Base-by-base conservation (phyloP, 2,797 vertebrate genomes). In the Gastrophryne carolinensis region DNA sequence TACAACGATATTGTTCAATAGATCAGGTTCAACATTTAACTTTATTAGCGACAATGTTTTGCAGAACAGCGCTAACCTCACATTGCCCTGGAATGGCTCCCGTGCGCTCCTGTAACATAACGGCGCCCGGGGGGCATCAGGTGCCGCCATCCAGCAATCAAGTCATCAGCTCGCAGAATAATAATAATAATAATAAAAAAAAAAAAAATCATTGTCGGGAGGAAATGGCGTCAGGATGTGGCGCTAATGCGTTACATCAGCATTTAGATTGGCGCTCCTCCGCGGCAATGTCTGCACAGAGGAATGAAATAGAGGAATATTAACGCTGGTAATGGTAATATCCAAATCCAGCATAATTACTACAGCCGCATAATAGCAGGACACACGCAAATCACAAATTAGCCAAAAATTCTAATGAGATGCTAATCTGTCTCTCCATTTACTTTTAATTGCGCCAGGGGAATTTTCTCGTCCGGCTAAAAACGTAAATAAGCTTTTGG, bases 391-490 rank as follows among this genome's bases (percentile, higher is more conserved):
- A 29, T 8, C 19, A 29, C 62, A 64, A 41, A 64, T 64, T 64
- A 64, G 41, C 21, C 32, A 44, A 64, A 44, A 64, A 44, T 64
- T 0, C 29, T 64, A 64, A 64, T 64, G 47, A 64, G 39, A 64
- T 64, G 62, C 62, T 64, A 64, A 64, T 64, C 49, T 41, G 44
- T 49, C 62, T 41, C 15, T 39, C 47, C 62, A 49, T 64, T 64
- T 47, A 64, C 39, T 64, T 39, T 64, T 64, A 47, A 64, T 26
- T 47, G 62, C n/a, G n/a, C n/a, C n/a, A n/a, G n/a, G n/a, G n/a
- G n/a, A n/a, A n/a, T n/a, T n/a, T n/a, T n/a, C n/a, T n/a, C n/a
- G n/a, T n/a, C n/a, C n/a, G n/a, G n/a, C n/a, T n/a, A n/a, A n/a
- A n/a, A n/a, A n/a, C n/a, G n/a, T n/a, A n/a, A n/a, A n/a, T n/a